Percentiles rank a stretch among this genome's conserved stretches.
These are phyloP conservation scores for Oryzias sinensis DNA, from an alignment of 2,797 vertebrate genomes.

Conservation along the genomic window DNA sequence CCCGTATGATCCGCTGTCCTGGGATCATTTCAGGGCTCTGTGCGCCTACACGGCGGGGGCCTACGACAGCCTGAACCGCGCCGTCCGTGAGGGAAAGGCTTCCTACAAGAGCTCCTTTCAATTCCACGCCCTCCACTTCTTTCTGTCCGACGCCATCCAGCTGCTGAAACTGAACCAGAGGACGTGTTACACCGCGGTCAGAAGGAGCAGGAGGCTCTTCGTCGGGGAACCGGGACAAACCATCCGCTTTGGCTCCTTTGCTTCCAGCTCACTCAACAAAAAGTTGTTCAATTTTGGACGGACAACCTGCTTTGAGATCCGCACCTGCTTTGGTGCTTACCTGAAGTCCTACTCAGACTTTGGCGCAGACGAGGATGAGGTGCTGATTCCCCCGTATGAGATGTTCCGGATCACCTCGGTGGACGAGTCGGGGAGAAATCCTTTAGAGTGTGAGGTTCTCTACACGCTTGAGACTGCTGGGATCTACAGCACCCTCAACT, in stretches of 20 bases:
- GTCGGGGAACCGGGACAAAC: constrained; percentile 20
- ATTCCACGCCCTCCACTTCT: constrained; percentile 46
- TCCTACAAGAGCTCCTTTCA: constrained; percentile 15
- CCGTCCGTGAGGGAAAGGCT: constrained; percentile 18
- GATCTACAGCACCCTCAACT: constrained; percentile 13
- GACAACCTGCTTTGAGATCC: constrained; percentile 2
- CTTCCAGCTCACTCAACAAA: constrained; percentile 46
- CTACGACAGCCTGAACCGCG: constrained; percentile 21
- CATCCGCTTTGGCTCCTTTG: constrained; percentile 41
- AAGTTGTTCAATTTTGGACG: neutral
- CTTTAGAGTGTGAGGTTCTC: constrained; percentile 29
- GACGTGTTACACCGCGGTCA: neutral
- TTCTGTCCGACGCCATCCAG: constrained; percentile 36
- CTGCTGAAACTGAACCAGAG: constrained; percentile 42
- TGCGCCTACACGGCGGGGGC: constrained; percentile 43
- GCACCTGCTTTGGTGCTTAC: constrained; percentile 30
- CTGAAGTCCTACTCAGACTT: constrained; percentile 47
- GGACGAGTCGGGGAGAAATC: neutral
- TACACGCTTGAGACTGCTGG: constrained; percentile 42
- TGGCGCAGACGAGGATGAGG: constrained; percentile 39
- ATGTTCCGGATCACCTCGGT: constrained; percentile 27
- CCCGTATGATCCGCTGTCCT: neutral
- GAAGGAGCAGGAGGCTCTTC: constrained; percentile 2
- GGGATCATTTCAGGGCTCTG: constrained; percentile 26
- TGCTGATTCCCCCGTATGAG: constrained; percentile 46